Conservation (phyloP, 2,888 invertebrate genomes). For the Pimpla rufipes region DNA sequence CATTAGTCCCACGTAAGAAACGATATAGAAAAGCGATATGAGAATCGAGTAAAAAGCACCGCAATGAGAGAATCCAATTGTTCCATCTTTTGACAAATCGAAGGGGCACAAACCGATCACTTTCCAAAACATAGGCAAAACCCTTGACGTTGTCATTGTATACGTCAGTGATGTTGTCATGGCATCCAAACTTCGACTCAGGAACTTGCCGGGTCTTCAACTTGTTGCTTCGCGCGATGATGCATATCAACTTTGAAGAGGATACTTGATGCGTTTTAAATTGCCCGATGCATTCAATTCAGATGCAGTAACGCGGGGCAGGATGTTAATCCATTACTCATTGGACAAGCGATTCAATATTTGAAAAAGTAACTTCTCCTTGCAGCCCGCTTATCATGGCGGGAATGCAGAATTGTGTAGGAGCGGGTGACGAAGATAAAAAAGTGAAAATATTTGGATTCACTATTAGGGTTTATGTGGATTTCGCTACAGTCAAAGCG, state of each 20-base stretch:
- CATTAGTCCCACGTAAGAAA: slow-evolving; percentile 30
- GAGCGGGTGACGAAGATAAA: too few relatives aligned
- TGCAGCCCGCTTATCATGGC: background rate
- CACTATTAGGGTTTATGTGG: too few relatives aligned
- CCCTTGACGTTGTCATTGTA: slow-evolving; percentile 35
- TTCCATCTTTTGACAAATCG: background rate
- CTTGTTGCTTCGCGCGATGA: background rate
- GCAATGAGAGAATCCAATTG: slow-evolving; percentile 25
- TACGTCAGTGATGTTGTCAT: too few relatives aligned
- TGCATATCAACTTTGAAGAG: background rate
- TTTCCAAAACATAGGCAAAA: slow-evolving; percentile 51
- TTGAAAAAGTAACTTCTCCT: background rate
- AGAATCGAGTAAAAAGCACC: slow-evolving; percentile 43
- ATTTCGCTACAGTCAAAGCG: too few relatives aligned
- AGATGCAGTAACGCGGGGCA: background rate
- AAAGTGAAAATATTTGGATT: too few relatives aligned
- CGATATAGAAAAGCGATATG: slow-evolving; percentile 19
- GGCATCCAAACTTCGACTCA: background rate
- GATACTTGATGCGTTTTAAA: background rate
- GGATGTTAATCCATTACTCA: background rate
- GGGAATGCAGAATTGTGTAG: too few relatives aligned
- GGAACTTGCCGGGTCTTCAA: background rate
- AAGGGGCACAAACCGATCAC: slow-evolving; percentile 55
- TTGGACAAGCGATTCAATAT: background rate
- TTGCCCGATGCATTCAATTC: background rate